Conservation (phyloP, 2,888 invertebrate genomes). For the Adela reaumurella region DNA sequence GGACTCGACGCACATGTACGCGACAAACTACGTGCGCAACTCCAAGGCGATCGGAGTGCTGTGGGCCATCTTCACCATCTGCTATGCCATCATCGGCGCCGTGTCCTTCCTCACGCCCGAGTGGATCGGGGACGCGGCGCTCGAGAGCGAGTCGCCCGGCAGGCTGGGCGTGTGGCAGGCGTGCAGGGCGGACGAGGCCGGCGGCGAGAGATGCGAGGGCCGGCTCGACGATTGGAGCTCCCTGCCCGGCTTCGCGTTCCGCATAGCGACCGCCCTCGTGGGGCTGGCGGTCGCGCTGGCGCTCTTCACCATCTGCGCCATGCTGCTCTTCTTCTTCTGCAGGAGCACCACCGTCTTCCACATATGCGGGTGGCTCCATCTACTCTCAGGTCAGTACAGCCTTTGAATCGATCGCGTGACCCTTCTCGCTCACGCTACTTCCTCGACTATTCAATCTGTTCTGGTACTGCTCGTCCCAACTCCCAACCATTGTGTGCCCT, state of each 20-base stretch:
- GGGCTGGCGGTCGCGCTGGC: slow-evolving; percentile 83
- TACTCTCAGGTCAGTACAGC: slow-evolving; percentile 79
- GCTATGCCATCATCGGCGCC: slow-evolving; percentile 91
- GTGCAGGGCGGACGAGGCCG: slow-evolving; percentile 73
- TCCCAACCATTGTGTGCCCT: too few species aligned
- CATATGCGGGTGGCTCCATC: slow-evolving; percentile 92
- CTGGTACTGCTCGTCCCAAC: too few species aligned
- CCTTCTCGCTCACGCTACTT: too few species aligned
- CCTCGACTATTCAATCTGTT: too few species aligned
- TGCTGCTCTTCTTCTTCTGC: slow-evolving; percentile 91
- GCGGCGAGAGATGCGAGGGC: slow-evolving; percentile 79
- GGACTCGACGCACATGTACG: slow-evolving; percentile 68
- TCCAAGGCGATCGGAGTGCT: slow-evolving; percentile 83
- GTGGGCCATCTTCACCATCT: slow-evolving; percentile 89
- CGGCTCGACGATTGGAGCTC: slow-evolving; percentile 78
- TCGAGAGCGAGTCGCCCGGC: slow-evolving; percentile 81
- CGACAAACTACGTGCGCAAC: slow-evolving; percentile 73
- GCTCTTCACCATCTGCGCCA: slow-evolving; percentile 79
- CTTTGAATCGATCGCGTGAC: too few species aligned
- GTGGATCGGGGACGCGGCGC: slow-evolving; percentile 77
- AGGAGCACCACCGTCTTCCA: slow-evolving; percentile 89
- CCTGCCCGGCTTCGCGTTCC: slow-evolving; percentile 79
- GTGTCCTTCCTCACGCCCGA: slow-evolving; percentile 95
- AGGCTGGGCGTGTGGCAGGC: slow-evolving; percentile 91
- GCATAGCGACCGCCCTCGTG: slow-evolving; percentile 85